A percentile compares a stretch with the other conserved stretches of the same genome.
Evolutionary conservation across 2,797 vertebrate species (phyloP).

Genomic region (Poliocrania exsul): DNA sequence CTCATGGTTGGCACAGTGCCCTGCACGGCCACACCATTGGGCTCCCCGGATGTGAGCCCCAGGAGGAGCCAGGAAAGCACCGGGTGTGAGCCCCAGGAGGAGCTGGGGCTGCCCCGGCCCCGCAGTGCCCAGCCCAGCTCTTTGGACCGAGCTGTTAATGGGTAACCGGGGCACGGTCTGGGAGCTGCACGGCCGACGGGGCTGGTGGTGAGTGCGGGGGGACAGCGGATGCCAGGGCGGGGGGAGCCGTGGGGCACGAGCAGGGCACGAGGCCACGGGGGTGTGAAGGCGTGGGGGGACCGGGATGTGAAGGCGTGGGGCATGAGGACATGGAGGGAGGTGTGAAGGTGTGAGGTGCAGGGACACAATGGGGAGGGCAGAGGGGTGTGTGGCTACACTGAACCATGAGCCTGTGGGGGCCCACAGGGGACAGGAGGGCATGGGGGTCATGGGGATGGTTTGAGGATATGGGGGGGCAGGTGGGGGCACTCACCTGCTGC

Average conservation of each 20-base stretch:
- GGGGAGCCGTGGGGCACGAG: not conserved
- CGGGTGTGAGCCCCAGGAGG: not conserved
- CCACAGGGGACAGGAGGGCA: not conserved
- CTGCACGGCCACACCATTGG: rapidly evolving
- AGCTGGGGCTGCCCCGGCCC: not conserved
- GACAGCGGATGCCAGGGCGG: rapidly evolving
- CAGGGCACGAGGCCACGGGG: not conserved
- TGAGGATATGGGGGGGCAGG: too few species aligned
- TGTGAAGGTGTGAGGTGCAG: not conserved
- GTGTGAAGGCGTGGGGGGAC: too few species aligned
- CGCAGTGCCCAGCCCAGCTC: not conserved
- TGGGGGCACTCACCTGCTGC: rapidly evolving
- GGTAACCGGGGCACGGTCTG: not conserved
- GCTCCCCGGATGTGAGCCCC: not conserved
- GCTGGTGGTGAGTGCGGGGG: not conserved
- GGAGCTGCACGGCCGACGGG: not conserved
- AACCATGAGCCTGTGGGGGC: too few species aligned
- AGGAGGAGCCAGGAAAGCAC: not conserved
- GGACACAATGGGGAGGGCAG: not conserved
- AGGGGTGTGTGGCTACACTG: rapidly evolving
- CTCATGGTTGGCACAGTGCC: rapidly evolving
- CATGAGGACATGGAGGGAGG: not conserved
- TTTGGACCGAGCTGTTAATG: slow-evolving; percentile 69
- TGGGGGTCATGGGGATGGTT: not conserved
- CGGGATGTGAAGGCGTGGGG: too few species aligned